These are phyloP conservation scores for Aphrocallistes beatrix DNA, from an alignment of 37 sponge, comb jelly and placozoan genomes.

Conservation along the genomic window DNA sequence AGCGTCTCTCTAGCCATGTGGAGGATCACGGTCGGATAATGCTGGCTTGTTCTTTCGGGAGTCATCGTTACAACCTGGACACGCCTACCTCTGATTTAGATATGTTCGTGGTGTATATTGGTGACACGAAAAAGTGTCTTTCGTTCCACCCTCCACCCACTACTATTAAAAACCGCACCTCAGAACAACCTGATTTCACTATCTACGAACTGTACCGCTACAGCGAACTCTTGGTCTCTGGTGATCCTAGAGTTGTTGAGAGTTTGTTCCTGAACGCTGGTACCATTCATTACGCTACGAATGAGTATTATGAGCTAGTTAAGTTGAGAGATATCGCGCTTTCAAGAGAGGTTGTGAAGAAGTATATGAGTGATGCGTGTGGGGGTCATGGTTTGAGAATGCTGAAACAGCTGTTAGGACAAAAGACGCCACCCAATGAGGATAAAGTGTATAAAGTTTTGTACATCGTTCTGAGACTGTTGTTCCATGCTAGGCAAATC, in stretches of 20 bases:
- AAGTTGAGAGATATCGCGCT: not conserved
- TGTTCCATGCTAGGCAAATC: conserved; percentile 20
- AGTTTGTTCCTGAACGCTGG: not conserved
- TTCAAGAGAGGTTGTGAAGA: not conserved
- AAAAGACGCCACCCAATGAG: not conserved
- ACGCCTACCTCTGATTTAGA: conserved; percentile 9
- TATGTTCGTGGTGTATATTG: conserved; percentile 24
- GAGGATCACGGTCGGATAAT: conserved; percentile 3
- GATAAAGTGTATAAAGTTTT: conserved; percentile 12
- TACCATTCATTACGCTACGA: not conserved
- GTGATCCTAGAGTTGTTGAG: conserved; percentile 20
- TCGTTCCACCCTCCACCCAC: conserved; percentile 2
- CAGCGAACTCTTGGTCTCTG: conserved; percentile 15
- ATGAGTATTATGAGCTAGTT: not conserved
- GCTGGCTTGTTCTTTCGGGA: conserved; percentile 22
- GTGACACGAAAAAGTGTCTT: not conserved
- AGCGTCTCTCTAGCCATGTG: not conserved
- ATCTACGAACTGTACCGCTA: conserved; percentile 3
- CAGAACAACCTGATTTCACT: conserved; percentile 22
- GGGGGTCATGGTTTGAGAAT: not conserved
- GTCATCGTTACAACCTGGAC: conserved; percentile 19
- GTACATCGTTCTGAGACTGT: conserved; percentile 11
- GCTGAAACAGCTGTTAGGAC: not conserved
- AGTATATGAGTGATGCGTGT: conserved; percentile 19
- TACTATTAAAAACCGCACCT: conserved; percentile 11